phyloP scores from a whole-genome alignment of 2,888 invertebrate genomes.

The Coenonympha arcania region DNA sequence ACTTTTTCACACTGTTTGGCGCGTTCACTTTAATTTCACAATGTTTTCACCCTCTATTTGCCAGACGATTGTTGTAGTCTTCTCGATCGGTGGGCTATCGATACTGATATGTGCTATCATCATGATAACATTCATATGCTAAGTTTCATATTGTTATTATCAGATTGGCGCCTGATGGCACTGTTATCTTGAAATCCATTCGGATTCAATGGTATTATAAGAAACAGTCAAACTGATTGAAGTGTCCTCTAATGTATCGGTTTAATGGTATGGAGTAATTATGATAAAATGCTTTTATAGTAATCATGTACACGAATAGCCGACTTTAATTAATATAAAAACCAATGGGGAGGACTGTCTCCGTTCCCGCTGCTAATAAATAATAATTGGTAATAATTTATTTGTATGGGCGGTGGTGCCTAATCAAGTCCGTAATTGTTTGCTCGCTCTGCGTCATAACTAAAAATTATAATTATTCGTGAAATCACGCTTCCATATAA shows the following conservation, averaged over 20 bases:
- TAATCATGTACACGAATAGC: too few species aligned
- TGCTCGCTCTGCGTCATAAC: too few species aligned
- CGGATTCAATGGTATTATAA: background rate
- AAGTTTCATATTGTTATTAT: slow-evolving; percentile 14
- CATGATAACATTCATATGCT: slow-evolving; percentile 3
- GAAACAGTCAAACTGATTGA: background rate
- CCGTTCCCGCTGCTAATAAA: too few species aligned
- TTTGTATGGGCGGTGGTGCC: too few species aligned
- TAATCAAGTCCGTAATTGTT: too few species aligned
- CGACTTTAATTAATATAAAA: too few species aligned
- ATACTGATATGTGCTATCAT: slow-evolving; percentile 21
- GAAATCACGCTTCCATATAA: too few species aligned
- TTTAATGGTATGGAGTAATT: background rate
- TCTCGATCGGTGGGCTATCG: slow-evolving; percentile 11
- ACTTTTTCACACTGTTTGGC: background rate
- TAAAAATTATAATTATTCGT: too few species aligned
- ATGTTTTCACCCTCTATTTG: background rate
- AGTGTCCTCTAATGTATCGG: slow-evolving; percentile 6
- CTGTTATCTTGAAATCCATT: slow-evolving; percentile 12
- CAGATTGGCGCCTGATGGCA: slow-evolving; percentile 9
- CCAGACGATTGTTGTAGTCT: slow-evolving; percentile 2
- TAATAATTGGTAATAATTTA: too few species aligned
- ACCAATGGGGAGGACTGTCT: too few species aligned
- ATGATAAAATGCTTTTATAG: background rate
- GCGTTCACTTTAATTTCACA: background rate